Conservation (phyloP, 2,888 invertebrate genomes). For the Sphaerophoria rueppellii region DNA sequence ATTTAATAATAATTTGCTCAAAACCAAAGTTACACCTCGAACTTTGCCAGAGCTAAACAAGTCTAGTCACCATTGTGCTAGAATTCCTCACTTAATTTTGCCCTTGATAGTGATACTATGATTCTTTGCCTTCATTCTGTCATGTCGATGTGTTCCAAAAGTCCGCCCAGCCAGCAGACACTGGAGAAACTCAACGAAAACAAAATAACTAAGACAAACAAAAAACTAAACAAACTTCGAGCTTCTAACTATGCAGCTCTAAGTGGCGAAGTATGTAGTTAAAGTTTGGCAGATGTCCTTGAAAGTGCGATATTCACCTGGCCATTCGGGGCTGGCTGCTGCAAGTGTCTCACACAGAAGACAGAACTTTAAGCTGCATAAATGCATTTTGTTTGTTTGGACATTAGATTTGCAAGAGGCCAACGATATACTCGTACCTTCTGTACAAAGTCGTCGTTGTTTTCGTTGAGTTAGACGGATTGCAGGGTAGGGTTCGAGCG, state of each 20-base stretch:
- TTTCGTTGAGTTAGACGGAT: background rate
- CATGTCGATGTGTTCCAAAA: conserved; percentile 32
- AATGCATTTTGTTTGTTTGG: conserved; percentile 15
- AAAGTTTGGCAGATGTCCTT: conserved; percentile 71
- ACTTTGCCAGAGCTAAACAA: conserved; percentile 49
- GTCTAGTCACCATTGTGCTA: conserved; percentile 24
- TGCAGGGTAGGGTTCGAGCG: conserved; percentile 22
- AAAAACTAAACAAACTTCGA: conserved; percentile 35
- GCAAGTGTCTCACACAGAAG: conserved; percentile 17
- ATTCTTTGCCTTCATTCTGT: conserved; percentile 11
- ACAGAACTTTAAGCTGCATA: background rate
- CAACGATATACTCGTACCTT: background rate
- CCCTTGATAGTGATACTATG: conserved; percentile 61
- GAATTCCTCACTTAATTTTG: conserved; percentile 39
- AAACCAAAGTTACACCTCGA: conserved; percentile 35
- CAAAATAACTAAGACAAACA: background rate
- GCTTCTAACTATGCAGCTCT: background rate
- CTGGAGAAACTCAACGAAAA: conserved; percentile 55
- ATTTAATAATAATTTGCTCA: background rate
- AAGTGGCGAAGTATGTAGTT: conserved; percentile 45
- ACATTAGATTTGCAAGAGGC: conserved; percentile 24
- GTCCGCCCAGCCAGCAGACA: conserved; percentile 24
- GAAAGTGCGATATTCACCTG: conserved; percentile 20
- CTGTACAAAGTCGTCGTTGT: background rate
- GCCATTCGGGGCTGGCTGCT: background rate